Percentiles rank a stretch among this genome's conserved stretches.
phyloP scores from a whole-genome alignment of 1,140 invertebrate species.

The Zaprionus kolodkinae region DNA sequence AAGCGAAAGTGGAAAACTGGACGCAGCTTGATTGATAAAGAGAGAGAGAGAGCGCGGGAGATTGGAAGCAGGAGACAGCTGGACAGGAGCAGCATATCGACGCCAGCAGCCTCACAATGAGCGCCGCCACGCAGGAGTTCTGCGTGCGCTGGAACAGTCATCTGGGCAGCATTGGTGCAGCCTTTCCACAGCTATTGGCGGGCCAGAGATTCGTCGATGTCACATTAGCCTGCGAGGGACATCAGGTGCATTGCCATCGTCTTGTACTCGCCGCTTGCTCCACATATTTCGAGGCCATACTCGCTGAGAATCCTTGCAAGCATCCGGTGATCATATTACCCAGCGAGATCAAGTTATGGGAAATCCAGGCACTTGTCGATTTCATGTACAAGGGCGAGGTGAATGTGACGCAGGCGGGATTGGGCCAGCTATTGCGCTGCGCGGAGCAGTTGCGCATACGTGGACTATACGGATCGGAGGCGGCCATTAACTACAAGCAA shows the following conservation, averaged over 20 bases:
- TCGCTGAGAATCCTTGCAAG: constrained; percentile 93
- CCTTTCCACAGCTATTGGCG: constrained; percentile 87
- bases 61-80: not conserved
- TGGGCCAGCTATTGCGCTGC: constrained; percentile 91
- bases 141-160: constrained; percentile 93
- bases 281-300: constrained; percentile 91
- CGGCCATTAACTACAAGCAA: constrained; percentile 81
- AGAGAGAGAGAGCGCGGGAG: not conserved
- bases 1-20: not conserved
- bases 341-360: constrained; percentile 88
- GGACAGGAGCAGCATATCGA: not conserved
- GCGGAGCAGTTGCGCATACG: constrained; percentile 92
- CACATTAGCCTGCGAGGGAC: constrained; percentile 93
- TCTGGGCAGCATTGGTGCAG: constrained; percentile 82
- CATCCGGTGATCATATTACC: constrained; percentile 94
- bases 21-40: not conserved
- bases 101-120: constrained; percentile 74
- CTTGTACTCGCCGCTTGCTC: constrained; percentile 93
- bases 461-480: constrained; percentile 85
- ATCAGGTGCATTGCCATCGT: constrained; percentile 94
- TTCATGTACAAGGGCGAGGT: constrained; percentile 96
- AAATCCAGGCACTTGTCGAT: constrained; percentile 92
- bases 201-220: constrained; percentile 96
- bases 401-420: constrained; percentile 92
- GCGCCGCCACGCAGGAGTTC: constrained; percentile 88